These are phyloP conservation scores for Nematostella vectensis DNA, from an alignment of 92 coral and sea anemone genomes.

Conservation along the genomic window DNA sequence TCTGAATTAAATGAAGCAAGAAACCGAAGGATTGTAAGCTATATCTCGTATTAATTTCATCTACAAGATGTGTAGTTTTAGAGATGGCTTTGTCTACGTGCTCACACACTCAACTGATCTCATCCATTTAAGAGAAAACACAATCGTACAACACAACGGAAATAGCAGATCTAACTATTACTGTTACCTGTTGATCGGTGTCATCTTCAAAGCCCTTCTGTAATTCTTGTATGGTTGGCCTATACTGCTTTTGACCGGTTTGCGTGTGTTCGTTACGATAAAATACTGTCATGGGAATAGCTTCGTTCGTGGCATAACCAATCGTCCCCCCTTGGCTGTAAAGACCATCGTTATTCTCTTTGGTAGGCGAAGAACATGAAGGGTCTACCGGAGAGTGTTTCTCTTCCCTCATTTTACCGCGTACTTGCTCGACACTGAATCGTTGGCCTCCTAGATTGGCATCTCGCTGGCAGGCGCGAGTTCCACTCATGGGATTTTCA, in stretches of 20 bases:
- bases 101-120: too few species aligned
- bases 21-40: too few species aligned
- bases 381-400: conserved; percentile 20
- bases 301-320: conserved; percentile 95
- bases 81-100: too few species aligned
- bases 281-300: conserved; percentile 95
- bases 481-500: background rate
- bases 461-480: background rate
- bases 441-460: conserved; percentile 23
- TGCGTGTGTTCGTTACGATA: conserved; percentile 83
- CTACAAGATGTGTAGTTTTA: too few species aligned
- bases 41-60: too few species aligned
- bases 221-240: conserved; percentile 87
- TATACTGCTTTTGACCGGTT: conserved; percentile 42
- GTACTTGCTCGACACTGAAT: conserved; percentile 42
- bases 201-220: conserved; percentile 93
- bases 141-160: too few species aligned
- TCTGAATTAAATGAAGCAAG: too few species aligned
- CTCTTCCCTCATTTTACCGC: conserved; percentile 8
- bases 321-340: conserved; percentile 35
- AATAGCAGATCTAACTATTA: too few species aligned
- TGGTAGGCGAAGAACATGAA: background rate
- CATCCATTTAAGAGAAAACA: too few species aligned
- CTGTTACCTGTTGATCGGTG: conserved; percentile 80
- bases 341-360: conserved; percentile 9